phyloP scores from a whole-genome alignment of 1,140 invertebrate genomes.

The Hermetia illucens region DNA sequence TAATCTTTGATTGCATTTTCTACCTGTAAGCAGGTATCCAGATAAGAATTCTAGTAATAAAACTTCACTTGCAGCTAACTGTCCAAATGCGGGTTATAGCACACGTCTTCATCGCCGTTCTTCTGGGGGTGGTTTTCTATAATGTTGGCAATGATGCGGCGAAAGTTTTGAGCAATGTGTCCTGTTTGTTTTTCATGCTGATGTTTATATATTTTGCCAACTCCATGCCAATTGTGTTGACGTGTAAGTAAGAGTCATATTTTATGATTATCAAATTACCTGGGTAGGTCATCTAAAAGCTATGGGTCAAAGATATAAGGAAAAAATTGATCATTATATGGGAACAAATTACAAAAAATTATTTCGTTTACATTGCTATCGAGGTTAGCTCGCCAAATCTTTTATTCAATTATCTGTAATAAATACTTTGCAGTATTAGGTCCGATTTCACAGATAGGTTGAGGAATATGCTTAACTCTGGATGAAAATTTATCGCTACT shows the following conservation, averaged over 20 bases:
- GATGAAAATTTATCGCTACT: constrained; percentile 3
- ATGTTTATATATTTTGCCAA: constrained; percentile 78
- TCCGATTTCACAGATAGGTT: background rate
- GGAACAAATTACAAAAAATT: too few relatives aligned
- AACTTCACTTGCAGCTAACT: constrained; percentile 40
- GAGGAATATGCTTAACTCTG: constrained; percentile 4
- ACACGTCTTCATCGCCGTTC: constrained; percentile 56
- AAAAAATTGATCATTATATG: too few relatives aligned
- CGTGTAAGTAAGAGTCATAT: constrained; percentile 51
- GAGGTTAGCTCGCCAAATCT: too few relatives aligned
- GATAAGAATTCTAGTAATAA: background rate
- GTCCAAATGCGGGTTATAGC: constrained; percentile 56
- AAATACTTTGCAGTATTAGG: too few relatives aligned
- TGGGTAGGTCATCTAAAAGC: too few relatives aligned
- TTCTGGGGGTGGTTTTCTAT: constrained; percentile 69
- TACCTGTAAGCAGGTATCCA: too few relatives aligned
- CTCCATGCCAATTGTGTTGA: constrained; percentile 75
- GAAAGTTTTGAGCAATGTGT: constrained; percentile 62
- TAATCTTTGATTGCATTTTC: too few relatives aligned
- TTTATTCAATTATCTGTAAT: too few relatives aligned
- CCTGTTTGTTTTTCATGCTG: constrained; percentile 70
- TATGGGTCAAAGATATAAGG: too few relatives aligned
- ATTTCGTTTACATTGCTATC: too few relatives aligned
- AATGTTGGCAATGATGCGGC: constrained; percentile 64
- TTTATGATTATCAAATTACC: too few relatives aligned